Evolutionary conservation across 2,888 invertebrate genomes (phyloP), one percentile per base, ranked within the genome.

Genomic region (Penaeus monodon): DNA sequence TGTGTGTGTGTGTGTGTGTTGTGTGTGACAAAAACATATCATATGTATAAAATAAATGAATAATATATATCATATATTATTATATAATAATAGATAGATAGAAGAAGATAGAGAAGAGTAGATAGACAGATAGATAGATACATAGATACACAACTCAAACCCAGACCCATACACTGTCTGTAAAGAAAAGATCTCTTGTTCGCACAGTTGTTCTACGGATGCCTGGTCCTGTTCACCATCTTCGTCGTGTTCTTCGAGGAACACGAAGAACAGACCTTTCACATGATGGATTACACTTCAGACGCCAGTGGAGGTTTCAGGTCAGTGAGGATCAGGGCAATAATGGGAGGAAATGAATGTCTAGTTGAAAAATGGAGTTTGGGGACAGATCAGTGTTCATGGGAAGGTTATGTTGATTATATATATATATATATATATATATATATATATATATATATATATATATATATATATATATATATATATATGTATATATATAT

Each of bases 401-500:
- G 4, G 27, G n/a, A 2, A 14, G 24, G 2, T 70, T 24, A 70
- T 70, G 2, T 70, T 22, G 17, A 70, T 70, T 70, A 70, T 70
- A 68, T 68, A 70, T 70, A 70, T 70, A 70, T 70, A 70, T 70
- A 70, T 70, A 70, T 70, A 70, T 70, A 70, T 70, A 70, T 70
- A 70, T 70, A 70, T 70, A 70, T 70, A 70, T 70, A 70, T 70
- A 70, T 70, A 70, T 70, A 70, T 70, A 70, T 70, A 70, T 70
- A 24, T 24, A 70, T 70, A 70, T 70, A 70, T 70, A 70, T 70
- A 70, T 70, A 70, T 70, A 70, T 70, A 70, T 70, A 24, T 70
- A 70, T 70, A 70, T 70, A 70, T 70, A 70, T 70, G 24, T 70
- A 70, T 70, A 70, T 70, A 70, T 70, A 70, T 70, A 68, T 70